These are phyloP conservation scores for Daphoenositta chrysoptera DNA, from an alignment of 2,113 vertebrate species.

Conservation along the genomic window DNA sequence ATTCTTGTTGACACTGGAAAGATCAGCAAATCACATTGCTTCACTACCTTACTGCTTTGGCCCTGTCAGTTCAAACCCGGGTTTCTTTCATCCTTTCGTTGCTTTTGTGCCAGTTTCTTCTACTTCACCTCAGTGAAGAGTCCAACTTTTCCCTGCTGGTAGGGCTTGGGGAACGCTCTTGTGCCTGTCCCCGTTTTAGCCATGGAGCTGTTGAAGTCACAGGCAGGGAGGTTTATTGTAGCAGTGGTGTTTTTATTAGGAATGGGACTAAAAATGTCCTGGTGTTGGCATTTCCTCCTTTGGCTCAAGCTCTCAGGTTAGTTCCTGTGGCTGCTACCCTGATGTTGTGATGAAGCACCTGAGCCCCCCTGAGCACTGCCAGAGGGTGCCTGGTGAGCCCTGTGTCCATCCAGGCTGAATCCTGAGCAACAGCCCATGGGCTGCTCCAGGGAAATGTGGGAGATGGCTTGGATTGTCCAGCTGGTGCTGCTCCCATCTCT, in stretches of 20 bases:
- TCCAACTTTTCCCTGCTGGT: neutral
- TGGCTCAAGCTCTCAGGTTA: neutral
- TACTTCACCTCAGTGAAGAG: neutral
- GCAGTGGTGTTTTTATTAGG: neutral
- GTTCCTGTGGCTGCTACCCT: neutral
- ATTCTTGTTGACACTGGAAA: neutral
- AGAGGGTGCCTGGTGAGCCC: neutral
- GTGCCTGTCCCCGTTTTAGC: neutral
- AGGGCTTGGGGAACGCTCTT: neutral
- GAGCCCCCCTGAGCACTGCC: rapidly evolving
- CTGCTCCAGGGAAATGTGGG: neutral
- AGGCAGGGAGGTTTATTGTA: neutral
- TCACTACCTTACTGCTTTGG: neutral
- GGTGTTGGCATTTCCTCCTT: neutral
- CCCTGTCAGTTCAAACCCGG: neutral
- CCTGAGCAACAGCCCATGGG: neutral
- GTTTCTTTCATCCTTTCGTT: neutral
- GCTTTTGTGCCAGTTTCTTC: neutral
- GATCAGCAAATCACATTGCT: neutral
- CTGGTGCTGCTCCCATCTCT: neutral
- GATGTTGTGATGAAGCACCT: neutral
- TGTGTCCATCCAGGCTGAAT: neutral
- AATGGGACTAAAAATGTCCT: neutral
- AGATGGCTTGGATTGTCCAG: neutral
- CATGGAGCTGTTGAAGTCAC: neutral